Conservation (phyloP, 1,140 invertebrate species). For the Drosophila subobscura region DNA sequence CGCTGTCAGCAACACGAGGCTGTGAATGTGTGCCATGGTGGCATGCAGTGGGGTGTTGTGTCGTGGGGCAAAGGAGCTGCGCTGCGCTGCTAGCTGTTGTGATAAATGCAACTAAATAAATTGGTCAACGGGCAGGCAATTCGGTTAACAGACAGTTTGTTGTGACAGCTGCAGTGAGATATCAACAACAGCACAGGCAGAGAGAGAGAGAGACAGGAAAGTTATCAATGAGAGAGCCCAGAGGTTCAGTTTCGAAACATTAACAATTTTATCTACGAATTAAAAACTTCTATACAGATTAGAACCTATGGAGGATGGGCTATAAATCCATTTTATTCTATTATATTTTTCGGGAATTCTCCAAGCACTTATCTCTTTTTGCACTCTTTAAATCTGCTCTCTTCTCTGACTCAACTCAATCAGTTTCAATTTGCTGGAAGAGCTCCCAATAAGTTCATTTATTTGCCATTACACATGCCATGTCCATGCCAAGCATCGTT, state of each 20-base stretch:
- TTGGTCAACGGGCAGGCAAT: constrained; percentile 51
- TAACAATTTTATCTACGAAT: no score
- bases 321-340: no score
- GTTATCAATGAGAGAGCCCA: constrained; percentile 8
- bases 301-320: no score
- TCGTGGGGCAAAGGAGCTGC: constrained; percentile 2
- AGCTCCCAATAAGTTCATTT: constrained; percentile 38
- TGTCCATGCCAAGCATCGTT: background rate
- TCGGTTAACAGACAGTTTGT: constrained; percentile 62
- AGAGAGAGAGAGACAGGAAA: background rate
- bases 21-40: background rate
- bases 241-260: no score
- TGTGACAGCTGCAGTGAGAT: constrained; percentile 63
- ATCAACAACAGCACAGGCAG: constrained; percentile 22
- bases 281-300: no score
- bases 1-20: constrained; percentile 61
- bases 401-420: background rate
- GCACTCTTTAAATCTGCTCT: background rate
- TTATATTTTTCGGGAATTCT: no score
- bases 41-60: background rate
- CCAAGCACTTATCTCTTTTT: no score
- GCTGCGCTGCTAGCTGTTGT: constrained; percentile 23
- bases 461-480: constrained; percentile 32
- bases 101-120: constrained; percentile 68
- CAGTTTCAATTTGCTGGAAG: background rate